Percentiles rank a stretch among this genome's conserved stretches.
Conservation (phyloP, 2,888 invertebrate genomes). For the Pristionchus mayeri region DNA sequence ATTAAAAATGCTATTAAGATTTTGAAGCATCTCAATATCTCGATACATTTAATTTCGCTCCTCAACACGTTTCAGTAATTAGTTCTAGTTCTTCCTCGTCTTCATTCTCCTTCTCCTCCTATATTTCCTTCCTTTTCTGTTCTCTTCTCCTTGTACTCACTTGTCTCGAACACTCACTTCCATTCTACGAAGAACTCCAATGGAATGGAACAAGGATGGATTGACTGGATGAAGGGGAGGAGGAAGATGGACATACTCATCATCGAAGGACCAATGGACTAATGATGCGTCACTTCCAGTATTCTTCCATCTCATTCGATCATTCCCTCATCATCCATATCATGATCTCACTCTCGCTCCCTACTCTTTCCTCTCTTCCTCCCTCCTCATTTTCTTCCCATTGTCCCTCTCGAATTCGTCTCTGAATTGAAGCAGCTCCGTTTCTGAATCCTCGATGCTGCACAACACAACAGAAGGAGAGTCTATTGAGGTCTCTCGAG, state of each 20-base stretch:
- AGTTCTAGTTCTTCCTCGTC: neutral
- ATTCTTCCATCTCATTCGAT: neutral
- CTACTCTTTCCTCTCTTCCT: neutral
- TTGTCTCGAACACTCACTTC: neutral
- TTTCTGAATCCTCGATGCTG: neutral
- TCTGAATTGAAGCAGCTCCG: neutral
- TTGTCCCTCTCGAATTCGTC: neutral
- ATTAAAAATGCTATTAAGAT: no score
- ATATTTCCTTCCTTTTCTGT: slow-evolving; percentile 8
- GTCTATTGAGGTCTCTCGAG: neutral
- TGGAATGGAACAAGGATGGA: neutral
- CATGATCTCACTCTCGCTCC: neutral
- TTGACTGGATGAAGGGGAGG: neutral
- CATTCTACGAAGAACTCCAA: neutral
- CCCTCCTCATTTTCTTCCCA: neutral
- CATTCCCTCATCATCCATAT: neutral
- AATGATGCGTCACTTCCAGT: neutral
- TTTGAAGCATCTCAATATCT: no score
- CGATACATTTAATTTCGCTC: no score
- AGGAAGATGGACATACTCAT: neutral
- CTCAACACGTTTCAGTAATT: neutral
- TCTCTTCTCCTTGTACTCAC: neutral
- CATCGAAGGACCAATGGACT: neutral
- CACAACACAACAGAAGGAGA: neutral
- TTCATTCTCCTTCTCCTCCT: neutral